phyloP scores from a whole-genome alignment of 2,113 vertebrate genomes.

The Motacilla tschutschensis region DNA sequence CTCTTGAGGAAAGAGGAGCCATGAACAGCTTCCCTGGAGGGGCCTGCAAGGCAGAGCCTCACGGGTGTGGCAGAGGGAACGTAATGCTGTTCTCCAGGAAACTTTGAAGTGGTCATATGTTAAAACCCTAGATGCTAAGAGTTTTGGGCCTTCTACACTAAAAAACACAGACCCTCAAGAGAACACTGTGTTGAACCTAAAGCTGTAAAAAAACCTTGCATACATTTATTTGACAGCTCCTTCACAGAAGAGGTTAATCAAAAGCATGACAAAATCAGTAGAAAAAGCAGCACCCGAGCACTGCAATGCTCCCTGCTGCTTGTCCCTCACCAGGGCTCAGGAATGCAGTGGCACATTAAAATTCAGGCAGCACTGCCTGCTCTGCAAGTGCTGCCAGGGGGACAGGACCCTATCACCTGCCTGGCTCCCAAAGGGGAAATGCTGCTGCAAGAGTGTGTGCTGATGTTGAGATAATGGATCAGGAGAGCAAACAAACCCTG shows the following conservation, averaged over 20 bases:
- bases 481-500: not conserved
- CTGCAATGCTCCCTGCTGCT: not conserved
- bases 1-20: not conserved
- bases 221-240: not conserved
- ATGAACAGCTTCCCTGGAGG: not conserved
- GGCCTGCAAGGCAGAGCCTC: not conserved
- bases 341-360: not conserved
- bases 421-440: not conserved
- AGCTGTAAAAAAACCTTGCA: not conserved
- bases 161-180: not conserved
- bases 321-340: not conserved
- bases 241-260: not conserved
- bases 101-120: not conserved
- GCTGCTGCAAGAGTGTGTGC: not conserved
- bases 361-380: not conserved
- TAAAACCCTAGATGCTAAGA: not conserved
- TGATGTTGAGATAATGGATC: not conserved
- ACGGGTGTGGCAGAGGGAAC: accelerated
- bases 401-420: not conserved
- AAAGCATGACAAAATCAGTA: not conserved
- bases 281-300: not conserved
- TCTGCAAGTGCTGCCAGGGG: not conserved
- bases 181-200: not conserved
- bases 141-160: not conserved
- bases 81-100: not conserved